A percentile compares a stretch with the other conserved stretches of the same genome.
phyloP scores from a whole-genome alignment of 35 echinoderm and acorn worm genomes.

The Apostichopus californicus region DNA sequence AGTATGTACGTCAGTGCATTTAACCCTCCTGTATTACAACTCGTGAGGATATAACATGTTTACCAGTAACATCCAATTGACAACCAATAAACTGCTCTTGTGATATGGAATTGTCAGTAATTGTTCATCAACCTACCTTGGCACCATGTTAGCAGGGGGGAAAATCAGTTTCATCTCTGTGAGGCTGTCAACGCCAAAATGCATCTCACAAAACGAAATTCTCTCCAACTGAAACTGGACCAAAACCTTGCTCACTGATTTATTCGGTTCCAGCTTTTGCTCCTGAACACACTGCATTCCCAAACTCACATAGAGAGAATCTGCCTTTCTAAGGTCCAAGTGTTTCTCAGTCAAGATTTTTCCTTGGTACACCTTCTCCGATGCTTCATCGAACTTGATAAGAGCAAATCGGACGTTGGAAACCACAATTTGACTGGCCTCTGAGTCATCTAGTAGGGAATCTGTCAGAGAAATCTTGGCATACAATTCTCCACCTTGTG shows the following conservation, averaged over 20 bases:
- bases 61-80: too few species aligned
- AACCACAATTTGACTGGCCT: slow-evolving; percentile 60
- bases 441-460: slow-evolving; percentile 61
- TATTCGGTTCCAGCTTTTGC: background rate
- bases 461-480: slow-evolving; percentile 56
- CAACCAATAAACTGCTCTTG: too few species aligned
- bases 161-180: slow-evolving; percentile 9
- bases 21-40: too few species aligned
- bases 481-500: slow-evolving; percentile 59
- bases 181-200: slow-evolving; percentile 52
- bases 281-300: background rate
- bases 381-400: slow-evolving; percentile 47
- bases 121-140: slow-evolving; percentile 10
- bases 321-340: slow-evolving; percentile 27
- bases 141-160: slow-evolving; percentile 7
- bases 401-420: slow-evolving; percentile 51
- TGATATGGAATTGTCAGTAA: too few species aligned
- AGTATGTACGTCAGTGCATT: too few species aligned
- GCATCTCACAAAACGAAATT: slow-evolving; percentile 50
- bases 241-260: background rate
- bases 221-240: slow-evolving; percentile 63
- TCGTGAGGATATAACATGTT: too few species aligned
- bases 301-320: slow-evolving; percentile 21
- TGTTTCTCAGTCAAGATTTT: slow-evolving; percentile 19
- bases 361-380: slow-evolving; percentile 57